Evolutionary conservation across 2,113 vertebrate species (phyloP), one percentile per base, ranked within the genome.

Genomic region (Setophaga coronata): DNA sequence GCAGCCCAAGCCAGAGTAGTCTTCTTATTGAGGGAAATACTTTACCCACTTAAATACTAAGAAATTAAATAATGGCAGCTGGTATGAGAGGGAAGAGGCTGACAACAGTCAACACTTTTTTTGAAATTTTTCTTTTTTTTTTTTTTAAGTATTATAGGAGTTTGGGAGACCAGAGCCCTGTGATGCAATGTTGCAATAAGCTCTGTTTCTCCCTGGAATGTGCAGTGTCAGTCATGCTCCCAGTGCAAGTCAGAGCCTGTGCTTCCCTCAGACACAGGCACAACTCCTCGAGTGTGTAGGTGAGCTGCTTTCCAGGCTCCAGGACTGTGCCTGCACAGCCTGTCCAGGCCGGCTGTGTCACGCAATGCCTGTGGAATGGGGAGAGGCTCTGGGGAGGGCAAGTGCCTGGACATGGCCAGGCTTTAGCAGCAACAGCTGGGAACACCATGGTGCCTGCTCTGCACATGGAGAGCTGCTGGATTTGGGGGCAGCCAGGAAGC

Each of bases 331-430:
- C 76, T 70, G 51, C 9, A 0, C 54, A 69, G 85, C 90, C 67
- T 95, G 87, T 10, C 88, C 19, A 2, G 88, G 90, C 94, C 78
- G 89, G 92, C 73, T 70, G 42, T 58, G 71, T 82, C 93, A 85
- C 50, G 81, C 86, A 84, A 50, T 76, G 36, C 87, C 62, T 89
- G 48, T 76, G 96, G 85, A 91, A 96, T 56, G 81, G 77, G 87
- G 85, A 96, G 84, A 93, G 94, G 94, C 90, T 64, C 89, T 23
- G 0, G 0, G 62, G 31, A 36, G 76, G 64, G 67, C 3, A 2
- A 77, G 83, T 2, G 2, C 57, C 0, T 2, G 86, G 76, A 24
- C 7, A 2, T 1, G 1, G 45, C 0, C 0, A 36, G 88, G 36
- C 2, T 0, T 10, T 7, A 31, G 82, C 82, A 38, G 62, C 12